Base-by-base conservation (phyloP, 2,797 vertebrate genomes). In the Coregonus ussuriensis region DNA sequence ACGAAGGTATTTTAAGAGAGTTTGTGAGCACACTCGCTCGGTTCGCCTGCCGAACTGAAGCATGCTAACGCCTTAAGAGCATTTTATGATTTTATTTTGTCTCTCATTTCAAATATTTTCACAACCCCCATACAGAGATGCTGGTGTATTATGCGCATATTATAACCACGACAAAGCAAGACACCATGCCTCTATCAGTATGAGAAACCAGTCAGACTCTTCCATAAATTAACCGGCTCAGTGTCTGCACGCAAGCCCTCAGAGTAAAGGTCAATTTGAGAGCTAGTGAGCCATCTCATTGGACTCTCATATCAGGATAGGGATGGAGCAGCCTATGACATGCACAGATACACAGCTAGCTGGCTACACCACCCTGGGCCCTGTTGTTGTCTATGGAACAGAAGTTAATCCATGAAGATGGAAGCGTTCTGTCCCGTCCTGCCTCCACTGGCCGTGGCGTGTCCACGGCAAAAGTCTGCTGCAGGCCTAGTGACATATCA, bases 201-300 rank as follows among this genome's bases (percentile, higher is more conserved):
- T 47, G 51, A 53, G 54, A 65, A 68, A 4, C 3, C 29, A 1
- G 37, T 52, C 67, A 52, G 41, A 71, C 41, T 52, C 21, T 63
- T 67, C 67, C 67, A 68, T 69, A 78, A 78, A 75, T 72, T 51
- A 79, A 41, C 41, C 31, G 66, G 72, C 63, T 33, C 9, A 9
- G 29, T 4, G 53, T 65, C 73, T 25, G 25, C 56, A 15, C 6
- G 25, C 41, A 4, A 62, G 37, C 70, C 69, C 74, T 72, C 69
- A 15, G 37, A 69, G 72, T n/a, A 54, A 80, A 80, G 74, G 70
- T 73, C 74, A 73, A 68, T 76, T 76, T 69, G 70, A 37, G 35
- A 66, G 70, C 59, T 74, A 72, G 74, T 21, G 62, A 80, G 78
- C 62, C 70, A 59, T 80, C 78, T 72, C 25, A 80, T 80, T 80